Conservation (phyloP, 2,797 vertebrate species). For the Falco rusticolus region DNA sequence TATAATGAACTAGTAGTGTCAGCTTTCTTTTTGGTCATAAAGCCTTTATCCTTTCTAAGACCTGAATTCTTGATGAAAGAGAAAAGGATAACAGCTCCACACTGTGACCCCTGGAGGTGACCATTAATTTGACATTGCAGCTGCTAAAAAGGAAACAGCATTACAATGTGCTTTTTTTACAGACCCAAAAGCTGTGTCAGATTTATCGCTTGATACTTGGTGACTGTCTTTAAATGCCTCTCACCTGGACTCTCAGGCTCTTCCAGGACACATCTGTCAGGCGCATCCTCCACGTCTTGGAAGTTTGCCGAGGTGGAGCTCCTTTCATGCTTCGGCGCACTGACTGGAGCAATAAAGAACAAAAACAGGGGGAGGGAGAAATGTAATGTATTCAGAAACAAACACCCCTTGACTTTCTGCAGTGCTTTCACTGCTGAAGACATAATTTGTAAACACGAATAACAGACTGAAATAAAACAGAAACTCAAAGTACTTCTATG, state of each 20-base stretch:
- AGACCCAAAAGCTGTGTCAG: constrained; percentile 67
- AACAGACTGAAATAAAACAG: constrained; percentile 70
- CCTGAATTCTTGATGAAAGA: constrained; percentile 79
- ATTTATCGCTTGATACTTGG: constrained; percentile 77
- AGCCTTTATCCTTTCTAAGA: constrained; percentile 75
- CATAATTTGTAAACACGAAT: constrained; percentile 67
- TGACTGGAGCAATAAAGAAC: constrained; percentile 78
- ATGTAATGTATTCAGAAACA: constrained; percentile 70
- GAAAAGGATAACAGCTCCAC: constrained; percentile 77
- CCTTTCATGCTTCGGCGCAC: constrained; percentile 78
- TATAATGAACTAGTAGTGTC: constrained; percentile 80
- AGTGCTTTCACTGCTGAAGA: constrained; percentile 29
- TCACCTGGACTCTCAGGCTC: constrained; percentile 83
- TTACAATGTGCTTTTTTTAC: constrained; percentile 61
- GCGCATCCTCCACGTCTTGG: constrained; percentile 72
- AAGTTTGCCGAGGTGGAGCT: constrained; percentile 78
- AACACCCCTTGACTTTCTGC: constrained; percentile 19
- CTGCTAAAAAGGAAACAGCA: constrained; percentile 75
- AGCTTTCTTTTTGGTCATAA: constrained; percentile 78
- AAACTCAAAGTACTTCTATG: constrained; percentile 67
- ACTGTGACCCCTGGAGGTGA: constrained; percentile 77
- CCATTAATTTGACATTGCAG: constrained; percentile 78
- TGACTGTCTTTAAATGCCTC: constrained; percentile 76
- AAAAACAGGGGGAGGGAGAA: constrained; percentile 62
- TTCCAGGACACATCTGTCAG: constrained; percentile 81